Percentiles rank a stretch among this genome's conserved stretches.
phyloP scores from a whole-genome alignment of 2,797 vertebrate genomes.

The Sphenodon punctatus region DNA sequence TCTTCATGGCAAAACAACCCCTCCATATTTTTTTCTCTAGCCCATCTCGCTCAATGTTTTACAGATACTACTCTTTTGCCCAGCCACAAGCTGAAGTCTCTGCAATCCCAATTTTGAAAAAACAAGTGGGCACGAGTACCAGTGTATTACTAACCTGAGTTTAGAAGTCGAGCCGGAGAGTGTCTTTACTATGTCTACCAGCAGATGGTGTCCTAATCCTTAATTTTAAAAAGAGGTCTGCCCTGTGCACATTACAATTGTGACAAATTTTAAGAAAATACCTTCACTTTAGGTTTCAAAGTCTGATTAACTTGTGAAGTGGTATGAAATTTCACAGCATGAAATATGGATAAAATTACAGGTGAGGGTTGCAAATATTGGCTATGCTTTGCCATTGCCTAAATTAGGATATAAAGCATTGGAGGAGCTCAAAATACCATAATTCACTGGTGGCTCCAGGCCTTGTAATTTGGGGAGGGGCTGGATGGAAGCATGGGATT shows the following conservation, averaged over 20 bases:
- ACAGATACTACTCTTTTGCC: background rate
- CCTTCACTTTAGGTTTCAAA: background rate
- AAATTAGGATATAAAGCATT: background rate
- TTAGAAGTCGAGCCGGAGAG: background rate
- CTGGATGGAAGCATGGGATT: too few species aligned
- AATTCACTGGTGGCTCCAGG: too few species aligned
- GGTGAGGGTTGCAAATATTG: background rate
- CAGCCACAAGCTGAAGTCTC: background rate
- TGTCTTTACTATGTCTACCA: background rate
- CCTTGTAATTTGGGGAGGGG: too few species aligned
- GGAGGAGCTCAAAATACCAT: too few species aligned
- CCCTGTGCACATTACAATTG: fast-evolving
- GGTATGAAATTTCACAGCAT: too few species aligned
- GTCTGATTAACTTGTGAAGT: background rate
- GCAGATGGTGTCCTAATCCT: constrained; percentile 12
- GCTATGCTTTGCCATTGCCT: background rate
- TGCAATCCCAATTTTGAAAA: background rate
- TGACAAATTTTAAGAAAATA: fast-evolving
- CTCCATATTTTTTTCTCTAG: background rate
- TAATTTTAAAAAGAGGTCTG: fast-evolving
- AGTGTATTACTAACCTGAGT: too few species aligned
- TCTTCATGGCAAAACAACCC: background rate
- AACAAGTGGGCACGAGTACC: fast-evolving
- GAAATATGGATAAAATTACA: too few species aligned
- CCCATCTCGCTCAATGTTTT: too few species aligned